Conservation (phyloP, 2,888 invertebrate species). For the Sarcophaga subvicina region DNA sequence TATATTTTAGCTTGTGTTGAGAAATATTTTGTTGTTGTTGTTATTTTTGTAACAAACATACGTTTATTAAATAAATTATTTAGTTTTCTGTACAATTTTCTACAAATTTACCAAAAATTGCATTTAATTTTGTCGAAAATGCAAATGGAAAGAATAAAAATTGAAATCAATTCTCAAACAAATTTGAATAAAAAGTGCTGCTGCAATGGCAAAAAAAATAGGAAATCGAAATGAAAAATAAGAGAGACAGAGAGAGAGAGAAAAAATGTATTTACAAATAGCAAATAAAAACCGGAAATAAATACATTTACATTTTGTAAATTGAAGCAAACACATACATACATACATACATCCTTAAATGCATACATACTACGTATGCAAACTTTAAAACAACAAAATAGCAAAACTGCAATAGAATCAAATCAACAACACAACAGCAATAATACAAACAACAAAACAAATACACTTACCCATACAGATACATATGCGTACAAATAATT, state of each 20-base stretch:
- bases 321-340: conserved; percentile 44
- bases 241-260: too few species aligned
- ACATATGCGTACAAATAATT: background rate
- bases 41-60: background rate
- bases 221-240: too few species aligned
- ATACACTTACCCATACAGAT: conserved; percentile 30
- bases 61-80: conserved; percentile 38
- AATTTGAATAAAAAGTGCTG: conserved; percentile 26
- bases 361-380: conserved; percentile 12
- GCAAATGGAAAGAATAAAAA: conserved; percentile 15
- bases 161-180: conserved; percentile 9
- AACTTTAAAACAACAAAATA: conserved; percentile 26
- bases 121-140: conserved; percentile 27
- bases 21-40: background rate
- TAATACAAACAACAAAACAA: conserved; percentile 1
- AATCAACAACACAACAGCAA: background rate
- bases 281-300: conserved; percentile 59
- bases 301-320: conserved; percentile 63
- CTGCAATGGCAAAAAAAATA: background rate
- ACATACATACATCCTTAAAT: background rate
- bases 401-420: conserved; percentile 26
- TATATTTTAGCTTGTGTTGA: background rate
- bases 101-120: conserved; percentile 31
- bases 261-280: conserved; percentile 7
- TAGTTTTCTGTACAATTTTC: conserved; percentile 29